Base-by-base conservation (phyloP, 2,888 invertebrate genomes). In the Elysia crispata region DNA sequence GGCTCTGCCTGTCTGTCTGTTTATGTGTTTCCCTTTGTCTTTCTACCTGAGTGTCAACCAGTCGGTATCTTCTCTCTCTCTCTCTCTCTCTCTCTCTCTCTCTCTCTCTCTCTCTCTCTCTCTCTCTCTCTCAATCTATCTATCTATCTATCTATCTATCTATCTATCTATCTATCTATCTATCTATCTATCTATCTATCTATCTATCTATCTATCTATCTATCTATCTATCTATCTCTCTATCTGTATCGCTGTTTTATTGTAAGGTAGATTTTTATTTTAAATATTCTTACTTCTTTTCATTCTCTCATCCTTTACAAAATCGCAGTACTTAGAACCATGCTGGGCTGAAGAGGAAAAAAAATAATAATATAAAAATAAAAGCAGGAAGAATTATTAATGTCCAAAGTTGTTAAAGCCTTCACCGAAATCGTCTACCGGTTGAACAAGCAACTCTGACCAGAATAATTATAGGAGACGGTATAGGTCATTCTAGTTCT, bases 201-300 rank as follows among this genome's bases (percentile, higher is more conserved):
- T 30, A 20, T 28, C 30, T n/a, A 23, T 31, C 31, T 15, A 30
- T 25, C 62, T 31, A 30, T 49, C 41, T 33, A 15, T 33, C 33
- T 62, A 33, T 30, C 76, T 67, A 49, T 67, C 76, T 54, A 49
- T 54, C 74, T 54, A 49, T 74, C 74, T 74, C 74, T 74, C 54
- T 74, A 50, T 74, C 74, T 74, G 25, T 54, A 28, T 54, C 74
- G n/a, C n/a, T n/a, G n/a, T n/a, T n/a, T n/a, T n/a, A n/a, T n/a
- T n/a, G n/a, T n/a, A n/a, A n/a, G n/a, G n/a, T n/a, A n/a, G n/a
- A n/a, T n/a, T n/a, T n/a, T n/a, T n/a, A n/a, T n/a, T n/a, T n/a
- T n/a, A n/a, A n/a, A n/a, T n/a, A n/a, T 74, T 28, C 54, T 31
- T 50, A 49, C 54, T 60, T 70, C 70, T 57, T 70, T 70, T 60